Evolutionary conservation across 2,888 invertebrate species (phyloP).

Genomic region (Tipula helvola): DNA sequence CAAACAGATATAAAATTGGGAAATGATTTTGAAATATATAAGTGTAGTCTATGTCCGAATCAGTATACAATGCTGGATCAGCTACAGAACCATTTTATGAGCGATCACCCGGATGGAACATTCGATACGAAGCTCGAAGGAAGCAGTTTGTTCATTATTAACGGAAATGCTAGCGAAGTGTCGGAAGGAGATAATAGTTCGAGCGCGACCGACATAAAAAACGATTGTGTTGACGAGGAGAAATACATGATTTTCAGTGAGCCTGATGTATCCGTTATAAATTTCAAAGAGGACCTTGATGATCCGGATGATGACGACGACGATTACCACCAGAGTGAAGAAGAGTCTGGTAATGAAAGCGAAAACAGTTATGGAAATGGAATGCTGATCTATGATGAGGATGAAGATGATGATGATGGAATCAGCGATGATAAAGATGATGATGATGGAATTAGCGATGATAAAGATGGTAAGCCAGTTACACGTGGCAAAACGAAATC

Average conservation of each 20-base stretch:
- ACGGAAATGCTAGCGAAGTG: neutral
- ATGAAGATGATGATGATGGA: neutral
- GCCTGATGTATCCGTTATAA: neutral
- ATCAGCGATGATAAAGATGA: neutral
- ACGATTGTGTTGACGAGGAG: too few species aligned
- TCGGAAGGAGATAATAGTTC: neutral
- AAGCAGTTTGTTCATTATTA: neutral
- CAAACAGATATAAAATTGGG: slow-evolving; percentile 28
- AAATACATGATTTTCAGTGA: neutral
- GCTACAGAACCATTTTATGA: neutral
- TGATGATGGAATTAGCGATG: neutral
- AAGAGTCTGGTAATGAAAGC: neutral
- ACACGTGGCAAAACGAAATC: neutral
- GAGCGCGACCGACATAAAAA: neutral
- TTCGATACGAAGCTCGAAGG: slow-evolving; percentile 20
- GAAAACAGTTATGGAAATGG: neutral
- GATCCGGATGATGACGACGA: neutral
- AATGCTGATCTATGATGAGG: slow-evolving; percentile 19
- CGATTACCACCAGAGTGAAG: neutral
- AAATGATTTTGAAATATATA: slow-evolving; percentile 30
- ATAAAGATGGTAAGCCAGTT: neutral
- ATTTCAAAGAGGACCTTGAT: neutral
- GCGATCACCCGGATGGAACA: neutral
- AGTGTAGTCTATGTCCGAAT: slow-evolving; percentile 24
- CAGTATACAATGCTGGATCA: slow-evolving; percentile 19